Conservation (phyloP, 2,888 invertebrate genomes). For the Hipparchia semele region DNA sequence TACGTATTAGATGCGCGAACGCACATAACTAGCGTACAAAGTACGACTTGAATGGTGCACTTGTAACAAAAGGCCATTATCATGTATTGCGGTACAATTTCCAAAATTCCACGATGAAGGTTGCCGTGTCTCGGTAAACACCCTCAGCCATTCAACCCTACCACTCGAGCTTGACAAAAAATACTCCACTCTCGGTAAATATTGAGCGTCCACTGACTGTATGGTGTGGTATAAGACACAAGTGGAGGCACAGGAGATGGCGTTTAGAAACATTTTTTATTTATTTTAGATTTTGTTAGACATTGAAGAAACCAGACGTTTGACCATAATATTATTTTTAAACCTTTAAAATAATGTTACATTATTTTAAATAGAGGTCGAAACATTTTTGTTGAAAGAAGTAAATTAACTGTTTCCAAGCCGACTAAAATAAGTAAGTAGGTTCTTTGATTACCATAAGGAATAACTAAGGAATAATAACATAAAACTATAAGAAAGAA, state of each 20-base stretch:
- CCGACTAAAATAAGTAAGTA: too few species aligned
- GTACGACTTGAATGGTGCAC: slow-evolving; percentile 28
- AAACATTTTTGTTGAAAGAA: too few species aligned
- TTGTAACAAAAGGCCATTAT: slow-evolving; percentile 37
- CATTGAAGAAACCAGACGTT: too few species aligned
- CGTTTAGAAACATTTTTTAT: too few species aligned
- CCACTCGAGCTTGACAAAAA: slow-evolving; percentile 79
- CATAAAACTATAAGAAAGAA: too few species aligned
- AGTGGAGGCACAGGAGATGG: slow-evolving; percentile 34
- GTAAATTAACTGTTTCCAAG: too few species aligned
- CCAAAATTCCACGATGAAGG: slow-evolving; percentile 60
- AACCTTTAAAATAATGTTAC: too few species aligned
- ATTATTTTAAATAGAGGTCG: too few species aligned
- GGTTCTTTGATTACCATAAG: too few species aligned
- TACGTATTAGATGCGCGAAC: slow-evolving; percentile 38
- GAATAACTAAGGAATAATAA: too few species aligned
- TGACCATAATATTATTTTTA: too few species aligned
- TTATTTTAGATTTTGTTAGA: too few species aligned
- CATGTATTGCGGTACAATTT: slow-evolving; percentile 53
- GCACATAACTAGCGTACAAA: slow-evolving; percentile 39
- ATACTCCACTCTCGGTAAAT: slow-evolving; percentile 78
- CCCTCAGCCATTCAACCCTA: slow-evolving; percentile 81
- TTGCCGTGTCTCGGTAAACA: slow-evolving; percentile 69
- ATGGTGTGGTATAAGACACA: slow-evolving; percentile 45
- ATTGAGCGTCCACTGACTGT: slow-evolving; percentile 72